Conservation (phyloP, 2,797 vertebrate genomes). For the Siniperca undulata region DNA sequence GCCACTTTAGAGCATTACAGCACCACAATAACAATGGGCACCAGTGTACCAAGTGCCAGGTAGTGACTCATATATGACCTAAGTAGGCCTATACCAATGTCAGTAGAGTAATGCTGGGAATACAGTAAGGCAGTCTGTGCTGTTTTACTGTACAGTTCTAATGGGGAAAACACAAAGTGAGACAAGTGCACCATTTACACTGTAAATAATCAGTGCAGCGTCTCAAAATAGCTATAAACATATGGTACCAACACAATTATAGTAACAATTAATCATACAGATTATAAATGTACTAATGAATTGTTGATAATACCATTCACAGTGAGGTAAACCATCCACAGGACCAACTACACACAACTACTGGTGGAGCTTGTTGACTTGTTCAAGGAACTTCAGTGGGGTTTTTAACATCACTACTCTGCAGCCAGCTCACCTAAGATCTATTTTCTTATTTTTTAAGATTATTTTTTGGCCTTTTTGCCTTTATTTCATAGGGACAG, state of each 20-base stretch:
- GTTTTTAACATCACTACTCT: not conserved
- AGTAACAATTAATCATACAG: not conserved
- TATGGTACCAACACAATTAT: not conserved
- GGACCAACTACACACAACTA: no score
- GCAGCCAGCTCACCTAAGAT: not conserved
- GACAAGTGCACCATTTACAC: conserved; percentile 33
- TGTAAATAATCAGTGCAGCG: conserved; percentile 27
- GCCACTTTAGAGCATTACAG: conserved; percentile 78
- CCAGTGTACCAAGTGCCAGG: conserved; percentile 84
- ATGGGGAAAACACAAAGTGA: conserved; percentile 10
- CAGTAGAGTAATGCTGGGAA: conserved; percentile 61
- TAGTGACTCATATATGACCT: conserved; percentile 87
- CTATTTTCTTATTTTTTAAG: no score
- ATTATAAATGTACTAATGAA: not conserved
- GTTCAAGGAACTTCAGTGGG: not conserved
- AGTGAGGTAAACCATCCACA: not conserved
- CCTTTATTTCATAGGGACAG: no score
- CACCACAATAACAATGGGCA: conserved; percentile 79
- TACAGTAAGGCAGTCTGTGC: conserved; percentile 58
- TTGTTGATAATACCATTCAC: not conserved
- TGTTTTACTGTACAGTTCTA: conserved; percentile 38
- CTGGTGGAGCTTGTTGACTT: not conserved
- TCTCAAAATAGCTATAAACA: conserved; percentile 30
- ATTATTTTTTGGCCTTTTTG: no score
- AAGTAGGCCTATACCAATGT: conserved; percentile 73